phyloP scores from a whole-genome alignment of 2,888 invertebrate species.

The Venustoraphidia nigricollis region DNA sequence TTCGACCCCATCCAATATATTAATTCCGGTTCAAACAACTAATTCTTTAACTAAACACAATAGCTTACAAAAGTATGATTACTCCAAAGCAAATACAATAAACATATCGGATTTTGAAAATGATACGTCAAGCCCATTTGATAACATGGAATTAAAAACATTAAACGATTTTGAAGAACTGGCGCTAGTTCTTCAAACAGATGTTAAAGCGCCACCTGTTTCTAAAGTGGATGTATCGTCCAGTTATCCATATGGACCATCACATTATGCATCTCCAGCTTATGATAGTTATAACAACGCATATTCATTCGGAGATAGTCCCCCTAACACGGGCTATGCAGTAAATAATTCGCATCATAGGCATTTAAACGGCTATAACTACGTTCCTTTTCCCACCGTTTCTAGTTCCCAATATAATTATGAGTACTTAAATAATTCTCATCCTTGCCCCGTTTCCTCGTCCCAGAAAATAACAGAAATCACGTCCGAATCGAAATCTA shows the following conservation, averaged over 20 bases:
- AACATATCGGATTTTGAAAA: conserved; percentile 74
- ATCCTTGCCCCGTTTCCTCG: neutral
- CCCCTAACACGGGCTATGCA: too few relatives aligned
- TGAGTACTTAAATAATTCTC: neutral
- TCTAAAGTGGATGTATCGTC: too few relatives aligned
- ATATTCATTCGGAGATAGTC: too few relatives aligned
- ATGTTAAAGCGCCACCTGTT: conserved; percentile 6
- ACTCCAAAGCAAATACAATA: conserved; percentile 22
- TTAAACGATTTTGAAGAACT: conserved; percentile 85
- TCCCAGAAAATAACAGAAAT: neutral
- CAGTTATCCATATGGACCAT: too few relatives aligned
- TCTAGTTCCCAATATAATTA: neutral
- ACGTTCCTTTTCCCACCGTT: too few relatives aligned
- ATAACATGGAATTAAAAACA: conserved; percentile 81
- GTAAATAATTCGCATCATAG: too few relatives aligned
- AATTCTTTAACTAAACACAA: conserved; percentile 17
- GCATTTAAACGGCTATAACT: too few relatives aligned
- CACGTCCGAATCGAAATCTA: neutral
- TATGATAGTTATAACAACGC: too few relatives aligned
- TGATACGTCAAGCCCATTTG: conserved; percentile 85
- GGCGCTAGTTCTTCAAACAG: conserved; percentile 53
- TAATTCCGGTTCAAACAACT: conserved; percentile 28
- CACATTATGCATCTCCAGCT: too few relatives aligned
- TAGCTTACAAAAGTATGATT: conserved; percentile 18
- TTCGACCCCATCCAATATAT: conserved; percentile 22